Conservation (phyloP, 2,888 invertebrate genomes). For the Elegia similella region DNA sequence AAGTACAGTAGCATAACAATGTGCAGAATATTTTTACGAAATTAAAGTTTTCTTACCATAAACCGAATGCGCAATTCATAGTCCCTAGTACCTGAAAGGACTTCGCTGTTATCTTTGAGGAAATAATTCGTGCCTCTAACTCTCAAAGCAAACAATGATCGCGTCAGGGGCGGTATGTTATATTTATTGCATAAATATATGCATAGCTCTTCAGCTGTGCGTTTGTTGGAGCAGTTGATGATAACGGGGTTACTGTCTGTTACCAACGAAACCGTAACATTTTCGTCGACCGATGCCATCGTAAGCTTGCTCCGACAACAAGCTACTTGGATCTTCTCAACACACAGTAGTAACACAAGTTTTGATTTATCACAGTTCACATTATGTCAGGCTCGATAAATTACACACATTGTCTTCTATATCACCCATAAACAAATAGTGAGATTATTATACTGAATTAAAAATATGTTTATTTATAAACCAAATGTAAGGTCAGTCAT, state of each 20-base stretch:
- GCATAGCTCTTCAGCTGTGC: constrained; percentile 86
- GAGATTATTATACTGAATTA: not conserved
- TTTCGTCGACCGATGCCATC: constrained; percentile 69
- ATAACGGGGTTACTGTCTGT: constrained; percentile 60
- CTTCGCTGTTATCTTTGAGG: constrained; percentile 83
- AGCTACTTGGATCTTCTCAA: not conserved
- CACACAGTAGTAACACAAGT: not conserved
- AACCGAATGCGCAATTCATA: constrained; percentile 91
- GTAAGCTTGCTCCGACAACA: constrained; percentile 51
- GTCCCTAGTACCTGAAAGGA: constrained; percentile 72
- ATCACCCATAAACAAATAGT: not conserved
- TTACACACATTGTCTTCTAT: not conserved
- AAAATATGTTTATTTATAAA: constrained; percentile 45
- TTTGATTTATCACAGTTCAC: not conserved
- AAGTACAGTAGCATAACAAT: too few relatives aligned
- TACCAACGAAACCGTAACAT: constrained; percentile 70
- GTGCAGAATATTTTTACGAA: too few relatives aligned
- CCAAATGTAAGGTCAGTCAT: constrained; percentile 32
- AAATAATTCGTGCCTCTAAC: constrained; percentile 84
- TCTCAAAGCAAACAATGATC: constrained; percentile 89
- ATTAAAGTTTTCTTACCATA: constrained; percentile 73
- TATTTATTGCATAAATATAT: constrained; percentile 86
- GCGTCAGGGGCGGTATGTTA: constrained; percentile 87
- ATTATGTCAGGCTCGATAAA: not conserved
- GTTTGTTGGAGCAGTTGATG: constrained; percentile 64